phyloP scores from a whole-genome alignment of 2,113 vertebrate species.

The mouse (Mus musculus) region DNA sequence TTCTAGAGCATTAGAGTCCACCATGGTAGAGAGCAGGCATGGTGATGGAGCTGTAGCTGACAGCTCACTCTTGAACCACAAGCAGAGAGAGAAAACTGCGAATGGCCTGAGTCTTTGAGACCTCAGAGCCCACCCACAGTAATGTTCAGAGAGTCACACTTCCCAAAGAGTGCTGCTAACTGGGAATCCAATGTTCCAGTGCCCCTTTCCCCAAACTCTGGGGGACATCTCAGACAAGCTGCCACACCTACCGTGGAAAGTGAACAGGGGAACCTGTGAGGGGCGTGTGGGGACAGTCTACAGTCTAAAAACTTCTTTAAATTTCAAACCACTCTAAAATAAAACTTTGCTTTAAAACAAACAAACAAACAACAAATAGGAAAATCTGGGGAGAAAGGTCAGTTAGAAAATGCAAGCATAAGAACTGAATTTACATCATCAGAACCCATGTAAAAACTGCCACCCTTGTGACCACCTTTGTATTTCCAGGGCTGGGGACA shows the following conservation, averaged over 20 bases:
- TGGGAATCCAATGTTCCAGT: not conserved
- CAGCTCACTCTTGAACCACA: not conserved
- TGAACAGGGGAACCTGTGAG: not conserved
- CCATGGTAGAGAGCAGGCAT: not conserved
- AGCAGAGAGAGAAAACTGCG: not conserved
- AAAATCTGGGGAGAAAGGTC: too few species aligned
- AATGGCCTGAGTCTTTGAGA: not conserved
- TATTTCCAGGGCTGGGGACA: not conserved
- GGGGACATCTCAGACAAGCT: not conserved
- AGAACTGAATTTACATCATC: not conserved
- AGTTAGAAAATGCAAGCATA: not conserved
- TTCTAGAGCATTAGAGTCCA: not conserved
- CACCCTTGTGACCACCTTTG: not conserved
- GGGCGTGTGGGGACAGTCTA: not conserved
- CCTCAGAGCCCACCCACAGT: not conserved
- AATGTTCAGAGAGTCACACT: not conserved
- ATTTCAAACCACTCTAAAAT: not conserved
- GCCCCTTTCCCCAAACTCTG: too few species aligned
- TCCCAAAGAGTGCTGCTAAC: not conserved
- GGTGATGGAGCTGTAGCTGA: too few species aligned
- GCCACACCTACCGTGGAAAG: not conserved
- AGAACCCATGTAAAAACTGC: not conserved
- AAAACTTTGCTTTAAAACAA: not conserved
- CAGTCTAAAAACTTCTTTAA: not conserved
- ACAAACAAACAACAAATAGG: not conserved